phyloP scores from a whole-genome alignment of 2,797 vertebrate species.

The Chiroxiphia lanceolata region DNA sequence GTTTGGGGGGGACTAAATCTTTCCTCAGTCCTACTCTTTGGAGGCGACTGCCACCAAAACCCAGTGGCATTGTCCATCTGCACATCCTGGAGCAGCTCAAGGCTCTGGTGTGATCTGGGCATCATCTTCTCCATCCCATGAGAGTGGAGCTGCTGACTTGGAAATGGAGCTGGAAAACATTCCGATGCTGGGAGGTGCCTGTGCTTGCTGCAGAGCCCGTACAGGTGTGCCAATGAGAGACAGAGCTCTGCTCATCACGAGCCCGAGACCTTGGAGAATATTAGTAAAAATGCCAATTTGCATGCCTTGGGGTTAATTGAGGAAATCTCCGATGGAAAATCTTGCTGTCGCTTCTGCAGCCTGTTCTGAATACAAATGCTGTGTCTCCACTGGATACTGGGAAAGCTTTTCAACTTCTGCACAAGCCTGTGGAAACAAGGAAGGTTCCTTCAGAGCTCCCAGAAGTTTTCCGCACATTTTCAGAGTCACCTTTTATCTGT shows the following conservation, averaged over 20 bases:
- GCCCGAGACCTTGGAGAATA: slow-evolving; percentile 41
- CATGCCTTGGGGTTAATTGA: slow-evolving; percentile 66
- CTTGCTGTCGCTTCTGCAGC: slow-evolving; percentile 37
- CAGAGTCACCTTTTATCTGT: neutral
- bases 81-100: neutral
- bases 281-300: slow-evolving; percentile 62
- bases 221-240: slow-evolving; percentile 58
- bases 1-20: neutral
- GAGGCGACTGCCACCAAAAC: neutral
- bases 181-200: neutral
- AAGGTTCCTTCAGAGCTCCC: neutral
- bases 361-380: slow-evolving; percentile 44
- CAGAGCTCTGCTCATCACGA: slow-evolving; percentile 24
- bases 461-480: neutral
- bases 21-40: neutral
- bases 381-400: neutral
- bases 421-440: neutral
- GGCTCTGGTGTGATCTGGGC: neutral
- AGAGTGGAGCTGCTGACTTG: neutral
- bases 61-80: rapidly evolving
- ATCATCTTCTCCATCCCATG: rapidly evolving
- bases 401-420: neutral
- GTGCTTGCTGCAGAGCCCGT: neutral
- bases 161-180: neutral
- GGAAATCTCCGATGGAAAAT: slow-evolving; percentile 52